Base-by-base conservation (phyloP, 2,888 invertebrate species). In the Mallateleia sp. region DNA sequence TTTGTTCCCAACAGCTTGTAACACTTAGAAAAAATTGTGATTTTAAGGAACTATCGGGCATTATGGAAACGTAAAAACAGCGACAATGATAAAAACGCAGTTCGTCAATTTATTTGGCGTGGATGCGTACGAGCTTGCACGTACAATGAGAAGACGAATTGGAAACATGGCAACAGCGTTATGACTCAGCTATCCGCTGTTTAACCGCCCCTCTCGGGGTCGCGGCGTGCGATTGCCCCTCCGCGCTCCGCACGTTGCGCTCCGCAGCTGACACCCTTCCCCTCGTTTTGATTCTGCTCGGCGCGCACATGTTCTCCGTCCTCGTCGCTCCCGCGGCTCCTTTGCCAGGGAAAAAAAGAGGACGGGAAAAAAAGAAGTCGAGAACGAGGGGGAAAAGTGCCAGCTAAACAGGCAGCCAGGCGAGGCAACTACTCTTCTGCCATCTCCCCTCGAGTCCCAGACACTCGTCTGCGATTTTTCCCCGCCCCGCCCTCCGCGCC, bases 81-180 rank as follows among this genome's bases (percentile, higher is more conserved):
- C n/a, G n/a, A n/a, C n/a, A n/a, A n/a, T n/a, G n/a, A n/a, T n/a
- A n/a, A n/a, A n/a, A n/a, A n/a, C n/a, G n/a, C n/a, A n/a, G n/a
- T n/a, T n/a, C n/a, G 52, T 38, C 42, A 11, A 60, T 58, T 60
- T 42, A 24, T 69, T 58, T 24, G 67, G 38, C 32, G 5, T 18
- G 67, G 78, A 60, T 69, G 22, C 78, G 78, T 50, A 60, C 15
- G 60, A 56, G 58, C 28, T 47, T 11, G 75, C 71, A 47, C 47
- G 54, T 66, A 24, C 78, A 85, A 81, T 78, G 64, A 81, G 83
- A 86, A 78, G 75, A 74, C 66, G 71, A 72, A 77, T 74, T 71
- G 45, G 80, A 91, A 92, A 94, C 93, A 92, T 94, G 94, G 94
- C 95, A 95, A 95, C 94, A 93, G 89, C 91, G 94, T 93, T 94